Percentiles rank a stretch among this genome's conserved stretches.
phyloP scores from a whole-genome alignment of 2,113 vertebrate species.

The Henicopernis longicauda region DNA sequence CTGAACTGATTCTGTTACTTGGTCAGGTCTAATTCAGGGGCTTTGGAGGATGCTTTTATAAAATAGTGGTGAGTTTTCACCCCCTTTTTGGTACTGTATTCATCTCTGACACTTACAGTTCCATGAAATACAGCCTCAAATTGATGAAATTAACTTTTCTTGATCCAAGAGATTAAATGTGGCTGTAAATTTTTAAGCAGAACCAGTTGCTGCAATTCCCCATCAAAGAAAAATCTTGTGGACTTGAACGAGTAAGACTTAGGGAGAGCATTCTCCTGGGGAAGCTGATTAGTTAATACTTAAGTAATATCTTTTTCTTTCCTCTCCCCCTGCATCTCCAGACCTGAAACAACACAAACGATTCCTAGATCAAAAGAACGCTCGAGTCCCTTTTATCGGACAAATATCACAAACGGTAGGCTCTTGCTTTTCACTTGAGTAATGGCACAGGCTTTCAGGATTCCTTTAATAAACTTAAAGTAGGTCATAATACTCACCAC shows the following conservation, averaged over 20 bases:
- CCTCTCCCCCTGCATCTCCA: not conserved
- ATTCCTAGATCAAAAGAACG: not conserved
- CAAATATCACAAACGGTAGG: not conserved
- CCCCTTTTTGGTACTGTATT: not conserved
- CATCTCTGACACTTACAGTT: constrained; percentile 6
- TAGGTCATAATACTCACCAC: constrained; percentile 53
- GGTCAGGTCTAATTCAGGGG: not conserved
- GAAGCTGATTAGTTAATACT: constrained; percentile 51
- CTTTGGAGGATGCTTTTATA: not conserved
- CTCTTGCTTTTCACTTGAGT: constrained; percentile 15
- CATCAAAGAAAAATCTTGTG: constrained; percentile 57
- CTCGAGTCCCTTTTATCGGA: not conserved
- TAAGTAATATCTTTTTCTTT: constrained; percentile 16
- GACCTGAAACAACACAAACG: constrained; percentile 49
- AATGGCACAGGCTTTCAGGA: not conserved
- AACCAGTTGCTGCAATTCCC: constrained; percentile 41
- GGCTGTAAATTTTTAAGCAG: constrained; percentile 61
- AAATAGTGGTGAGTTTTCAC: not conserved
- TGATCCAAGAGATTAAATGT: constrained; percentile 56
- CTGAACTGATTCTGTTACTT: not conserved
- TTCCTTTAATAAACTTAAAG: constrained; percentile 52
- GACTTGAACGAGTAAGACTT: constrained; percentile 25
- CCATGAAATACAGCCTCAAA: not conserved
- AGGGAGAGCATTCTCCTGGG: not conserved
- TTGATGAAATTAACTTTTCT: constrained; percentile 61